phyloP scores from a whole-genome alignment of 2,797 vertebrate genomes.

The Acipenser oxyrinchus region DNA sequence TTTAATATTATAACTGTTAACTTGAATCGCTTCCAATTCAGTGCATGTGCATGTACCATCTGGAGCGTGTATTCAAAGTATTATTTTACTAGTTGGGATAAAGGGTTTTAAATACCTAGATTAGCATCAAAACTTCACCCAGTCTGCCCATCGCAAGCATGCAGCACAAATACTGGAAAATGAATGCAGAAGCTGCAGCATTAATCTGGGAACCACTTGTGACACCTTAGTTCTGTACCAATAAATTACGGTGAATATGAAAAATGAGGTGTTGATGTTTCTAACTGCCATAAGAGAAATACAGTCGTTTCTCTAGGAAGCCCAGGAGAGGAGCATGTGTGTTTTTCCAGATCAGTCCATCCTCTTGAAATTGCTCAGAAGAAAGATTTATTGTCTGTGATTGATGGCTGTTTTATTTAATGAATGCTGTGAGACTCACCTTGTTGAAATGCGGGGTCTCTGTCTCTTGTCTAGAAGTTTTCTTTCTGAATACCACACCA shows the following conservation, averaged over 20 bases:
- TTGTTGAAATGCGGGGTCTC: too few relatives aligned
- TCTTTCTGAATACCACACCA: too few relatives aligned
- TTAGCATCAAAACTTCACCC: neutral
- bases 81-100: neutral
- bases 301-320: slow-evolving; percentile 25
- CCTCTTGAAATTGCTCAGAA: neutral
- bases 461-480: too few relatives aligned
- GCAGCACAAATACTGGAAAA: neutral
- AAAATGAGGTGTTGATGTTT: slow-evolving; percentile 36
- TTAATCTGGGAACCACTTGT: slow-evolving; percentile 1
- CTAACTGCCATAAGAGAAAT: slow-evolving; percentile 36
- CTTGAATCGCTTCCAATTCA: too few relatives aligned
- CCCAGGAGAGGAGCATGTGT: slow-evolving; percentile 23
- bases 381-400: neutral
- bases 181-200: neutral
- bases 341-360: neutral
- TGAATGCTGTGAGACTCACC: neutral
- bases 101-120: neutral
- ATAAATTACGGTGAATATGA: slow-evolving; percentile 32
- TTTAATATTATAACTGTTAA: too few relatives aligned
- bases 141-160: neutral
- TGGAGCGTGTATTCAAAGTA: neutral
- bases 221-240: slow-evolving; percentile 19
- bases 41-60: too few relatives aligned
- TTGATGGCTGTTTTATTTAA: neutral